A percentile compares a stretch with the other conserved stretches of the same genome.
Evolutionary conservation across 2,797 vertebrate genomes (phyloP).

Genomic region (Microtus californicus): DNA sequence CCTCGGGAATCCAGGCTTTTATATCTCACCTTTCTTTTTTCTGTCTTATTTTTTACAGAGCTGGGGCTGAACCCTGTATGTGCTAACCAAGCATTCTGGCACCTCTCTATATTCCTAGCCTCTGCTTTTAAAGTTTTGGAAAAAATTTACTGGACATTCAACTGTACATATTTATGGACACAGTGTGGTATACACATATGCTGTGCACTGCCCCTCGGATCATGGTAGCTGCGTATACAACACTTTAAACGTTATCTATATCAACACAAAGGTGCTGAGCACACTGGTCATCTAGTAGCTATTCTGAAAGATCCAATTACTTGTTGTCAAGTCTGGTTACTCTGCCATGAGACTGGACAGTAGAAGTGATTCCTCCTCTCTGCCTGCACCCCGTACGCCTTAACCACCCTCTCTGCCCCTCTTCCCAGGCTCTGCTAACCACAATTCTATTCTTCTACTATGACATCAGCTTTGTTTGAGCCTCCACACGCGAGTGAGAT

Average conservation of each 20-base stretch:
- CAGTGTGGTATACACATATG: not conserved
- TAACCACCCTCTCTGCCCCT: not conserved
- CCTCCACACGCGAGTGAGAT: constrained; percentile 33
- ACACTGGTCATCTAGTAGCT: not conserved
- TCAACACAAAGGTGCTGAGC: not conserved
- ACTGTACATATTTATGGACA: not conserved
- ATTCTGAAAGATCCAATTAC: not conserved
- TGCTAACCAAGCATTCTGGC: not conserved
- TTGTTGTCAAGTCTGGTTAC: not conserved
- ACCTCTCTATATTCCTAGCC: not conserved
- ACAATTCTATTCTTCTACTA: constrained; percentile 52
- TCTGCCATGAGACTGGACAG: not conserved
- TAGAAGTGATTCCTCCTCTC: not conserved
- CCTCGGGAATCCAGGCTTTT: not conserved
- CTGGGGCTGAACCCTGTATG: too few species aligned
- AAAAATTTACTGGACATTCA: not conserved
- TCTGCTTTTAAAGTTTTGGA: not conserved
- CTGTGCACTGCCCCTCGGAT: not conserved
- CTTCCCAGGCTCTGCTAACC: not conserved
- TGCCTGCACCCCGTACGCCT: not conserved
- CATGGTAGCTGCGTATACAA: not conserved
- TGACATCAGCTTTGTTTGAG: constrained; percentile 49
- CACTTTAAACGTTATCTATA: not conserved
- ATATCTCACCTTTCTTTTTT: not conserved
- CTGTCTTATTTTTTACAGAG: not conserved